Evolutionary conservation across 2,888 invertebrate species (phyloP).

Genomic region (Hedya salicella): DNA sequence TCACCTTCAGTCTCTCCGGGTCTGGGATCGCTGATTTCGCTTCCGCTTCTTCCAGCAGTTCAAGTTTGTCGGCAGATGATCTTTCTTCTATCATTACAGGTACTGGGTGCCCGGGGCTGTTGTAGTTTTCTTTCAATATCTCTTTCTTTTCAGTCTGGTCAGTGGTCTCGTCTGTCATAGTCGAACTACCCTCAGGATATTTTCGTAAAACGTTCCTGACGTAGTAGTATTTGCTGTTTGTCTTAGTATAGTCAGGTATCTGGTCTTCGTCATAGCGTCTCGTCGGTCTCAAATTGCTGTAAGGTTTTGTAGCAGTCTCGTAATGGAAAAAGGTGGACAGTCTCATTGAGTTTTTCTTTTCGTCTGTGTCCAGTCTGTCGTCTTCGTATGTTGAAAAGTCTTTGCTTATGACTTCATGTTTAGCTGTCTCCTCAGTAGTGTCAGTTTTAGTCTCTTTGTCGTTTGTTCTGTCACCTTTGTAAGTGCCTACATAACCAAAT

Average conservation of each 20-base stretch:
- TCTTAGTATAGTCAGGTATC: conserved; percentile 51
- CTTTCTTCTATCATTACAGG: conserved; percentile 66
- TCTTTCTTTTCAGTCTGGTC: conserved; percentile 47
- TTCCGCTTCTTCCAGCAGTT: conserved; percentile 61
- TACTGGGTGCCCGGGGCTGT: conserved; percentile 56
- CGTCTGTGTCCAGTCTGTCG: conserved; percentile 52
- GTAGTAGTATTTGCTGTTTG: conserved; percentile 73
- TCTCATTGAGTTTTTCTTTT: conserved; percentile 58
- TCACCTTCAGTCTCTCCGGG: conserved; percentile 52
- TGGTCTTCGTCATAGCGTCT: conserved; percentile 70
- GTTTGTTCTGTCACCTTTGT: conserved; percentile 63
- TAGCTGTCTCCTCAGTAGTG: conserved; percentile 47
- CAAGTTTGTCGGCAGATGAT: conserved; percentile 64
- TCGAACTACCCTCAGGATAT: conserved; percentile 60
- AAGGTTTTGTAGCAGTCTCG: conserved; percentile 76
- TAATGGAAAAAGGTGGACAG: conserved; percentile 76
- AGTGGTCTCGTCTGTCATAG: conserved; percentile 46
- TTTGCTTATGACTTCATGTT: conserved; percentile 65
- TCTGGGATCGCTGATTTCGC: conserved; percentile 50
- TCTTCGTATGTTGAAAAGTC: conserved; percentile 68
- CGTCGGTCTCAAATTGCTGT: conserved; percentile 68
- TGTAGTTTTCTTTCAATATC: conserved; percentile 56
- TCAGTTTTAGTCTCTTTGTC: conserved; percentile 49
- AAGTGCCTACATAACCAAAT: conserved; percentile 80
- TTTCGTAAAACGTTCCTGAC: conserved; percentile 76